Percentiles rank a stretch among this genome's conserved stretches.
These are phyloP conservation scores for Crotalus adamanteus DNA, from an alignment of 2,797 vertebrate species.

Conservation along the genomic window DNA sequence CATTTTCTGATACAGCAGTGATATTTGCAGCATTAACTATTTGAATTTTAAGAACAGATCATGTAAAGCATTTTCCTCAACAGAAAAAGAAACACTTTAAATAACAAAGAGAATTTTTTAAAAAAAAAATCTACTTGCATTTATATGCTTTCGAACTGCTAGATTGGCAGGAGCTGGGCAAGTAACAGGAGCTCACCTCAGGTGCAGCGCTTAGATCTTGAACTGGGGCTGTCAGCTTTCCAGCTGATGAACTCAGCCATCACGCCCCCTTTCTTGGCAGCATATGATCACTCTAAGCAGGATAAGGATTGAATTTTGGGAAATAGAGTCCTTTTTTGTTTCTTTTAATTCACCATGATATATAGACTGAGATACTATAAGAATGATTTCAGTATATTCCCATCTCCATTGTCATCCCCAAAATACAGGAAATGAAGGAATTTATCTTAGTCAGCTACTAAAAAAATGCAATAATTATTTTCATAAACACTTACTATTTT, in stretches of 20 bases:
- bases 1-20: background rate
- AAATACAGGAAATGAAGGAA: background rate
- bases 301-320: background rate
- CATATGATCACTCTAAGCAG: too few species aligned
- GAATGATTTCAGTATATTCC: background rate
- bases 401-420: background rate
- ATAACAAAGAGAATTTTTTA: background rate
- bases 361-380: background rate
- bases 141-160: too few species aligned
- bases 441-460: background rate
- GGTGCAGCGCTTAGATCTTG: too few species aligned
- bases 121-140: background rate
- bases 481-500: background rate
- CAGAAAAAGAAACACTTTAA: too few species aligned
- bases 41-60: background rate
- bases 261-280: too few species aligned
- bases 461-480: slow-evolving; percentile 5
- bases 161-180: too few species aligned
- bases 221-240: too few species aligned
- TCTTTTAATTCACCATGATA: background rate
- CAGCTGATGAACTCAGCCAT: too few species aligned
- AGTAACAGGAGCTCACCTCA: too few species aligned
- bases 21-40: background rate
- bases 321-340: background rate
- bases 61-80: background rate